Evolutionary conservation across 2,888 invertebrate species (phyloP), one percentile per base, ranked within the genome.

Genomic region (Neelides folsomi): DNA sequence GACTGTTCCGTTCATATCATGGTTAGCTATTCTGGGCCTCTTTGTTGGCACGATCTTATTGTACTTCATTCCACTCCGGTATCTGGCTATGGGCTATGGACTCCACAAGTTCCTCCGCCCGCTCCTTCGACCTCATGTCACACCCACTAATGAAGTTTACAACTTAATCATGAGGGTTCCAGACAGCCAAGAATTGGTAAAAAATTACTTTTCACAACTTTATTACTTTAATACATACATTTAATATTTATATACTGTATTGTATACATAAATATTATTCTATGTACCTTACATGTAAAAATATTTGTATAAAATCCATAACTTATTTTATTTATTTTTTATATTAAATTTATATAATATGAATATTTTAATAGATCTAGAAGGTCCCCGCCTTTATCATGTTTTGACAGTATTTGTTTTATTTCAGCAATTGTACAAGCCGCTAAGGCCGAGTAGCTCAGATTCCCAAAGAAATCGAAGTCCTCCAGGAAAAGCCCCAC

Each of bases 21-120:
- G 64, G 62, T 45, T 64, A 12, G 54, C 58, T 1, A 54, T 64
- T 6, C 42, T 64, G 13, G 64, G 52, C 8, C 56, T 64, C 4
- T 53, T 64, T 35, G 40, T 64, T 10, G 59, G 49, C 4, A 64
- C 64, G 2, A 47, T 62, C 2, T 51, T 64, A 18, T 53, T 64
- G 39, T 64, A 62, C 54, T 60, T 58, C 49, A 54, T 64, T 42
- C 64, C 62, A 10, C 13, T 64, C 18, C 38, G 64, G 34, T 64
- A 64, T 44, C 50, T 64, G 13, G 58, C 59, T n/a, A 64, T 64
- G 64, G 64, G 57, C 9, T 64, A 57, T 56, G 64, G 64, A 12
- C 54, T 64, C 42, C 64, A 64, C 51, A 54, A 56, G 47, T 62
- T 64, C 41, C 56, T 64, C 10, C 53, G 60, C 13, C 64, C 64